These are phyloP conservation scores for Myiopsitta monachus DNA, from an alignment of 2,113 vertebrate genomes.

Conservation along the genomic window DNA sequence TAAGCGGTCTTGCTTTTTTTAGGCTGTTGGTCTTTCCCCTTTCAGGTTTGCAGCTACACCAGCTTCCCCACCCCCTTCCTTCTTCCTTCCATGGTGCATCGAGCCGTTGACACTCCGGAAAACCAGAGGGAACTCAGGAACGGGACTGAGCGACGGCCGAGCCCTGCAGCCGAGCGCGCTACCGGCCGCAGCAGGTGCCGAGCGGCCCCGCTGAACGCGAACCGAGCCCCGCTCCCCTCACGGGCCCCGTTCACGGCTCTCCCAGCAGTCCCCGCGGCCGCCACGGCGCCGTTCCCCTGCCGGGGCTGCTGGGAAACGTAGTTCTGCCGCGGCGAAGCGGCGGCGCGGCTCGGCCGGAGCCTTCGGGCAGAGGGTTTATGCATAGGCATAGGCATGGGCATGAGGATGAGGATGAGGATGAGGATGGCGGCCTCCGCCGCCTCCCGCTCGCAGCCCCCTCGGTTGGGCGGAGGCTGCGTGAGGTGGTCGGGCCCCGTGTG, in stretches of 20 bases:
- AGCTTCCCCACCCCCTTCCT: neutral
- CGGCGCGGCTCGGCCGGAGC: fast-evolving
- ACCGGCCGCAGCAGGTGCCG: neutral
- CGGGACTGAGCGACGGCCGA: fast-evolving
- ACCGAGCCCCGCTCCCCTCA: fast-evolving
- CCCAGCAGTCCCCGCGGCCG: neutral
- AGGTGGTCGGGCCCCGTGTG: neutral
- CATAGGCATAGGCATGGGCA: fast-evolving
- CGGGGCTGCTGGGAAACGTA: conserved; percentile 27
- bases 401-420: fast-evolving
- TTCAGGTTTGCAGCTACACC: neutral
- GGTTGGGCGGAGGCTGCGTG: neutral
- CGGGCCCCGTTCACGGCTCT: neutral
- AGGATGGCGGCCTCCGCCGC: fast-evolving
- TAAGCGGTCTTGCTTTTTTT: neutral
- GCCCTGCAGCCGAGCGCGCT: too few relatives aligned
- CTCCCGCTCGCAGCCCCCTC: fast-evolving
- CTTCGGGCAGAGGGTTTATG: neutral
- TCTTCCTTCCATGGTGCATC: neutral
- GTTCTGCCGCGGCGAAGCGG: neutral
- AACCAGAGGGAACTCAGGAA: neutral
- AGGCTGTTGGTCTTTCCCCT: neutral
- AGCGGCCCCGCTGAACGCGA: too few relatives aligned
- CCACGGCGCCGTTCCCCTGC: neutral
- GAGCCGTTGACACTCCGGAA: neutral